phyloP scores from a whole-genome alignment of 92 coral and sea anemone species.

The Paramuricea clavata region DNA sequence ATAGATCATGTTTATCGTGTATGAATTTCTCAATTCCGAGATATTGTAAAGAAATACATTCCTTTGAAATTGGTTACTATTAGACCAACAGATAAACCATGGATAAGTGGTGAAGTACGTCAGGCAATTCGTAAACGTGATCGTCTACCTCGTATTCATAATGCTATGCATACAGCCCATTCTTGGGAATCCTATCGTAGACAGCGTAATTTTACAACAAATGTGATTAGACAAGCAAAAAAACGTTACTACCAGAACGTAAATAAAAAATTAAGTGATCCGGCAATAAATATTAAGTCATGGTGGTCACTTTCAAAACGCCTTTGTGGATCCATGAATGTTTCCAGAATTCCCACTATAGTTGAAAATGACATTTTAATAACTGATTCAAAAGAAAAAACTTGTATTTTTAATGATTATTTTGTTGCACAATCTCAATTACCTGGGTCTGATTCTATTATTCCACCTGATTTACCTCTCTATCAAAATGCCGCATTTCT shows the following conservation, averaged over 20 bases:
- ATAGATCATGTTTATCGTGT: no score
- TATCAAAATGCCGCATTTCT: neutral
- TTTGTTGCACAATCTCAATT: conserved; percentile 4
- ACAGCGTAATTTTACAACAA: conserved; percentile 11
- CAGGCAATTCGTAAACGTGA: conserved; percentile 21
- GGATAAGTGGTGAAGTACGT: conserved; percentile 37
- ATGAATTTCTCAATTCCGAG: no score
- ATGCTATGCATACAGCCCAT: neutral
- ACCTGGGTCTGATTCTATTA: neutral
- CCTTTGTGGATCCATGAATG: neutral
- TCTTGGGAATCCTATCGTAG: conserved; percentile 46
- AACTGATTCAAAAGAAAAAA: conserved; percentile 28
- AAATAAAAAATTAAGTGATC: conserved; percentile 31
- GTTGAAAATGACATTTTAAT: neutral
- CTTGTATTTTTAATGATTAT: conserved; percentile 24
- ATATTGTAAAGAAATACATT: no score
- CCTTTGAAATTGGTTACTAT: conserved; percentile 41
- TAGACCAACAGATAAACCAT: conserved; percentile 45
- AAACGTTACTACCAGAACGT: neutral
- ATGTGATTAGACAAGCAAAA: neutral
- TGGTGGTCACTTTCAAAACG: conserved; percentile 12
- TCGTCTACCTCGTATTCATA: conserved; percentile 26
- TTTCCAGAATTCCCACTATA: conserved; percentile 30
- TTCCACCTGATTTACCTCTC: neutral
- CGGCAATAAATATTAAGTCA: conserved; percentile 8